phyloP scores from a whole-genome alignment of 2,888 invertebrate species.

The Ochropleura leucogaster region DNA sequence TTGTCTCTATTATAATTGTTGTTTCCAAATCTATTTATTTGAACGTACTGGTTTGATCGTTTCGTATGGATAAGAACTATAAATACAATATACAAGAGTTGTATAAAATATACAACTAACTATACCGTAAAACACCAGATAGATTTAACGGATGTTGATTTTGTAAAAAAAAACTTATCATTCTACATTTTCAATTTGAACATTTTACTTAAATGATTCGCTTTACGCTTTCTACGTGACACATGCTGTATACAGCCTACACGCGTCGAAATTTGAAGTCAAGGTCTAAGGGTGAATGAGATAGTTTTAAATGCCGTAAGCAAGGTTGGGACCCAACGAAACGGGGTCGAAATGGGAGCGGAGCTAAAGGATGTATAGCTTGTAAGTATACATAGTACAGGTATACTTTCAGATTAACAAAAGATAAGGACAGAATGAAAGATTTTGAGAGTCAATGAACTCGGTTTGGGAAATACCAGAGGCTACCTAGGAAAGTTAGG shows the following conservation, averaged over 20 bases:
- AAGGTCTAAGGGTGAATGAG: slow-evolving; percentile 19
- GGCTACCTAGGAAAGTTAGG: not conserved
- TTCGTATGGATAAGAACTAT: too few species aligned
- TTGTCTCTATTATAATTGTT: slow-evolving; percentile 1
- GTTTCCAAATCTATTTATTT: not conserved
- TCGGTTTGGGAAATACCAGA: not conserved
- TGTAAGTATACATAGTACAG: not conserved
- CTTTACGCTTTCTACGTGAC: not conserved
- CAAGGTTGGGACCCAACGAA: slow-evolving; percentile 11
- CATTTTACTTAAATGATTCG: not conserved
- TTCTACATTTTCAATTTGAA: not conserved
- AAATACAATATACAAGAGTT: too few species aligned
- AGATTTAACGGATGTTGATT: not conserved
- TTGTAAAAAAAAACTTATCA: not conserved
- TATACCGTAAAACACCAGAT: not conserved
- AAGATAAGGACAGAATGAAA: slow-evolving; percentile 16
- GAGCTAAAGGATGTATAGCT: slow-evolving; percentile 16
- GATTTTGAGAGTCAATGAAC: slow-evolving; percentile 2
- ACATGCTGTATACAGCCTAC: not conserved
- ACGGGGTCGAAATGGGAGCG: slow-evolving; percentile 16
- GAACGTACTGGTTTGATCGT: too few species aligned
- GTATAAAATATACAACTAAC: not conserved
- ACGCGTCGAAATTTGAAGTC: slow-evolving; percentile 17
- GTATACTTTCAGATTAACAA: slow-evolving; percentile 17
- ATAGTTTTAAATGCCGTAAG: slow-evolving; percentile 46